Evolutionary conservation across 2,113 vertebrate species (phyloP).

Genomic region (Lepidothrix coronata): DNA sequence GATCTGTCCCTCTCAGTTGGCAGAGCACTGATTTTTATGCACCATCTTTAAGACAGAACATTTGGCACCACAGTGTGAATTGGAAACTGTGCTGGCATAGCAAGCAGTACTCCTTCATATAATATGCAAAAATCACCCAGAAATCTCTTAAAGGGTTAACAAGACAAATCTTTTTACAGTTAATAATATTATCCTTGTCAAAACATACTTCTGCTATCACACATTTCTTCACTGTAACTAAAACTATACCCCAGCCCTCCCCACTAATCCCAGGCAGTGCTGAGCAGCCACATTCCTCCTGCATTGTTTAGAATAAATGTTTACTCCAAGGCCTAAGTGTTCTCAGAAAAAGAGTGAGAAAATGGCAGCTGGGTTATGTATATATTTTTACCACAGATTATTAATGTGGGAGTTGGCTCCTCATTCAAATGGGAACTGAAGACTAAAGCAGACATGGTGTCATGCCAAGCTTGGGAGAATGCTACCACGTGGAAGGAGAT

Average conservation of each 20-base stretch:
- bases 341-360: neutral
- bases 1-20: neutral
- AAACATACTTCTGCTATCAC: slow-evolving; percentile 20
- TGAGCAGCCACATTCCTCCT: slow-evolving; percentile 51
- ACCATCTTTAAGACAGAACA: neutral
- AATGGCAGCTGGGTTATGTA: slow-evolving; percentile 19
- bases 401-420: slow-evolving; percentile 25
- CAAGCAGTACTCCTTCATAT: neutral
- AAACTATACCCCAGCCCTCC: neutral
- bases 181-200: slow-evolving; percentile 1
- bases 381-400: slow-evolving; percentile 30
- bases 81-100: neutral
- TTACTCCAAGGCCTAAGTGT: slow-evolving; percentile 37
- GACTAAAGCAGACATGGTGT: slow-evolving; percentile 6
- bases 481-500: neutral
- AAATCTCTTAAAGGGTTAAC: neutral
- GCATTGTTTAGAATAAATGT: slow-evolving; percentile 39
- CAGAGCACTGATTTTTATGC: neutral
- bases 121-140: neutral
- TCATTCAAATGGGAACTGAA: neutral
- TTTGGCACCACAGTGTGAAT: neutral
- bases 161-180: neutral
- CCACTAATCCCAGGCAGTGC: slow-evolving; percentile 14
- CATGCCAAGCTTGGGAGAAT: slow-evolving; percentile 12
- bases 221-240: slow-evolving; percentile 8